Evolutionary conservation across 2,888 invertebrate genomes (phyloP), one percentile per base, ranked within the genome.

Genomic region (Pasiphila rectangulata): DNA sequence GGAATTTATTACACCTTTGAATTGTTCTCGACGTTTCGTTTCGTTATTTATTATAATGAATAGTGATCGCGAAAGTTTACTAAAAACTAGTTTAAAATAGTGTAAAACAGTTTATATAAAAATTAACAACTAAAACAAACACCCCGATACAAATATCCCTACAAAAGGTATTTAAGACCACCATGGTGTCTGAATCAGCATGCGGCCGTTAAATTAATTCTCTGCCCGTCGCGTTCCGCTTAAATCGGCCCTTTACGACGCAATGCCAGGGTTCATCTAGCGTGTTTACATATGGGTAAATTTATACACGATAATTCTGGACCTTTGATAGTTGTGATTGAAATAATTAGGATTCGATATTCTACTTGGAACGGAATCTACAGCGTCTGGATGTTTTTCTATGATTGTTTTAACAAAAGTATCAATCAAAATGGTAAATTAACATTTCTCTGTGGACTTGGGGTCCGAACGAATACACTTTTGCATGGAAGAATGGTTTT

Each of bases 141-240:
- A 23, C 15, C 37, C 24, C 24, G 25, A 17, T 17, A 9, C 21
- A 32, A n/a, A 7, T 32, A 4, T 21, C 21, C 4, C 30, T n/a
- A 30, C 17, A 25, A 25, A 35, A 12, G 23, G 37, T 44, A 37
- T 44, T 48, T 46, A 38, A 35, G 51, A 54, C 54, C 54, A 54
- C 54, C 54, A 19, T 32, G 29, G 40, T 34, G 40, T 34, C 23
- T 17, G n/a, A 24, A 54, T 51, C 51, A 37, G 43, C 27, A 54
- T 54, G 37, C 41, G 23, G 51, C 51, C 25, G 23, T 51, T 24
- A 36, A 35, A 54, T 54, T 54, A 48, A 54, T 54, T 54, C 54
- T 36, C 6, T 1, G 2, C 29, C 12, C 15, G 20, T 24, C 35
- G 10, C 38, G 37, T 47, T 44, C 35, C 20, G 30, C 20, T 30